phyloP scores from a whole-genome alignment of 1,140 invertebrate genomes.

The Oppia nitens region DNA sequence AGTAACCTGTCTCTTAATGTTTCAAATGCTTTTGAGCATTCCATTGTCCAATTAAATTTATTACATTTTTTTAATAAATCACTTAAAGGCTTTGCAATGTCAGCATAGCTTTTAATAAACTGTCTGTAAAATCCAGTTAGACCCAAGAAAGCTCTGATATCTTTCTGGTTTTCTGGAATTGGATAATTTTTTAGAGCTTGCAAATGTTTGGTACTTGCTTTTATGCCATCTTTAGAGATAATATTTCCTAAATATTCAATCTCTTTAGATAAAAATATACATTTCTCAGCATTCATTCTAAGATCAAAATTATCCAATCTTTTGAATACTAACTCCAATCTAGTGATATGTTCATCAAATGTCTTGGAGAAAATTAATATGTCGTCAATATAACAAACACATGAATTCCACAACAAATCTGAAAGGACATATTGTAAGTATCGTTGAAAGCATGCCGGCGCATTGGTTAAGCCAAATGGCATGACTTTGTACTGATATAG shows the following conservation, averaged over 20 bases:
- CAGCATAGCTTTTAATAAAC: neutral
- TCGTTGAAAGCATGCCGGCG: slow-evolving; percentile 21
- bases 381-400: slow-evolving; percentile 23
- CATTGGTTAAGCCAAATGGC: slow-evolving; percentile 21
- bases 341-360: slow-evolving; percentile 19
- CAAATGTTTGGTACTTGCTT: neutral
- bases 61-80: neutral
- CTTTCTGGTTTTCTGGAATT: neutral
- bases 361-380: slow-evolving; percentile 20
- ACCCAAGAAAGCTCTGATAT: neutral
- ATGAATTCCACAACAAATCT: slow-evolving; percentile 6
- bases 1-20: neutral
- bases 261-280: slow-evolving; percentile 9
- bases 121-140: neutral
- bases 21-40: slow-evolving; percentile 1
- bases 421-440: slow-evolving; percentile 19
- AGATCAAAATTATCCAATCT: slow-evolving; percentile 15
- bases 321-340: slow-evolving; percentile 21
- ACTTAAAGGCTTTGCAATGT: neutral
- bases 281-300: slow-evolving; percentile 22
- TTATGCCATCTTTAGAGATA: slow-evolving; percentile 2
- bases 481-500: slow-evolving; percentile 15
- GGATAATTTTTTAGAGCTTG: neutral
- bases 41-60: neutral
- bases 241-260: slow-evolving; percentile 18